Conservation (phyloP, 1,140 invertebrate species). For the Zaprionus tsacasi region DNA sequence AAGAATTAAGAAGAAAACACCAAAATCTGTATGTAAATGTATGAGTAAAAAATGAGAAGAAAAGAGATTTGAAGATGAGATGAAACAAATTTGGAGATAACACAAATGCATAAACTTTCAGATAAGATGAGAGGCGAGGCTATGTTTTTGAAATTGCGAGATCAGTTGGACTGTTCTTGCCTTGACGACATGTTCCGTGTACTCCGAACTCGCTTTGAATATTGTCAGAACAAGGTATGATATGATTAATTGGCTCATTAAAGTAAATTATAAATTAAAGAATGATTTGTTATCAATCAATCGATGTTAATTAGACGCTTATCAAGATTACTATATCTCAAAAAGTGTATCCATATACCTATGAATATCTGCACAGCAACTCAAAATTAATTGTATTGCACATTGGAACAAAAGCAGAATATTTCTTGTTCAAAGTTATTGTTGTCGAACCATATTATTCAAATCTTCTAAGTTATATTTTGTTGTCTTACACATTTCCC, state of each 20-base stretch:
- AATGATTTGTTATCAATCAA: neutral
- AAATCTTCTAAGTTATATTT: too few species aligned
- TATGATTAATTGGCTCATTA: neutral
- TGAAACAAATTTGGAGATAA: neutral
- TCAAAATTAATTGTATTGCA: neutral
- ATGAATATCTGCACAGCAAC: neutral
- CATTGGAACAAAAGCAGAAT: too few species aligned
- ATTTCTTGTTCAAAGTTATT: too few species aligned
- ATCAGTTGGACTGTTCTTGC: conserved; percentile 21
- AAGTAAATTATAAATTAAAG: neutral
- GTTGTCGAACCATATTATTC: too few species aligned
- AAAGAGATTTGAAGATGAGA: neutral
- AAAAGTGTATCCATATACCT: neutral
- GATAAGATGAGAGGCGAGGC: conserved; percentile 23
- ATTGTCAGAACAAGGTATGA: conserved; percentile 20
- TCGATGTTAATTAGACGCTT: neutral
- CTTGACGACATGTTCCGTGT: conserved; percentile 28
- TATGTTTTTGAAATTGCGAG: conserved; percentile 3
- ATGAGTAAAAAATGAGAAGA: neutral
- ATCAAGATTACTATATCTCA: neutral
- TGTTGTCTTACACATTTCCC: too few species aligned
- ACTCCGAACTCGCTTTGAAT: conserved; percentile 20
- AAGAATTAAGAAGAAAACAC: neutral
- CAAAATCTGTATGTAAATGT: neutral
- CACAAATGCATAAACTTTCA: conserved; percentile 9